Base-by-base conservation (phyloP, 2,888 invertebrate genomes). In the Tortrix viridana region DNA sequence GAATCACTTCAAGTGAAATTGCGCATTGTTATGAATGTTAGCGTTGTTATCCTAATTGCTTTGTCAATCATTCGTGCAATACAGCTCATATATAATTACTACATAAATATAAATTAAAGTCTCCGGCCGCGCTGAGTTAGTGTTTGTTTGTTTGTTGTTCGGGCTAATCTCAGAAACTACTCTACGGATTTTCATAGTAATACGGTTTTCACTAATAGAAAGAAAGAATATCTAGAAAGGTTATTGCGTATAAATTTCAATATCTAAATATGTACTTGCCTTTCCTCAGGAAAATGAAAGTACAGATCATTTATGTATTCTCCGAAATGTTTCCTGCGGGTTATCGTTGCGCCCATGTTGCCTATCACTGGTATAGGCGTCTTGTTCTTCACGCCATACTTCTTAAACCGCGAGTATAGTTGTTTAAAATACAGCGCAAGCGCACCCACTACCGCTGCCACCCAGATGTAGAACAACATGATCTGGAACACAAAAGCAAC, bases 401-500 rank as follows among this genome's bases (percentile, higher is more conserved):
- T 49, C 1, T 5, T 18, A 5, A 49, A 49, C 9, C 9, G n/a
- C 5, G 32, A 32, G 32, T 32, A 49, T 4, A 49, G 9, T 19
- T 49, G 49, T 26, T 16, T 26, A 1, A 26, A 26, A 12, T 49
- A 49, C 32, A 49, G 26, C 12, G 26, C 32, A 5, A 49, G 12
- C 6, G 49, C 32, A 1, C 9, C 49, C 7, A 49, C 12, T 5
- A 49, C 26, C 49, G 32, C 49, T 12, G 26, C 49, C 32, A 32
- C 12, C 49, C 49, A 49, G 18, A 49, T 26, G 32, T 18, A 49
- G 18, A 49, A 5, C 26, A 49, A 32, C 49, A 49, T 49, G 32
- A 32, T 49, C 49, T 49, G 49, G 14, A 48, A 48, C 16, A 47
- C 5, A 5, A 47, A 47, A 19, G 12, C 0, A n/a, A 23, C 0